phyloP scores from a whole-genome alignment of 2,113 vertebrate species.

The Noturus placidus region DNA sequence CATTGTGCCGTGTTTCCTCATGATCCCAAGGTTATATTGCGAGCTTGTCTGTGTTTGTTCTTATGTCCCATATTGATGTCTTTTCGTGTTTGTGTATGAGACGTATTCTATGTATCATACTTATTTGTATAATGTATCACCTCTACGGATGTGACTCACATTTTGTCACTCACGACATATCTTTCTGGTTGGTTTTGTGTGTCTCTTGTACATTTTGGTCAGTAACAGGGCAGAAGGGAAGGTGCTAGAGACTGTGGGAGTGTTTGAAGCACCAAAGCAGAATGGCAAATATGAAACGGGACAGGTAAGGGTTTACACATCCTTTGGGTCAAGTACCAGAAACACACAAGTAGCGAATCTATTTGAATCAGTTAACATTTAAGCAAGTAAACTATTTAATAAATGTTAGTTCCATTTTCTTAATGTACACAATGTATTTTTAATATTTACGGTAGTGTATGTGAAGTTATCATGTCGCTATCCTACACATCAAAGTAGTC shows the following conservation, averaged over 20 bases:
- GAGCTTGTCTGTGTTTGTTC: not conserved
- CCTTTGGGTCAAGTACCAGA: not conserved
- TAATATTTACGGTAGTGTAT: not conserved
- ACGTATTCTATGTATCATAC: not conserved
- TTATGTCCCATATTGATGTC: not conserved
- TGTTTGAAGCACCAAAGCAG: slow-evolving; percentile 83
- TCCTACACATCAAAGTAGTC: not conserved
- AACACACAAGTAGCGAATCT: not conserved
- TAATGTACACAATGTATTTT: not conserved
- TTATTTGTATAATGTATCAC: not conserved
- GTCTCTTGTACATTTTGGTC: slow-evolving; percentile 40
- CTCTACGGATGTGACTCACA: not conserved
- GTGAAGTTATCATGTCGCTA: not conserved
- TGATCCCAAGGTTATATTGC: not conserved
- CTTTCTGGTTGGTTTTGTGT: not conserved
- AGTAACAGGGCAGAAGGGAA: slow-evolving; percentile 84
- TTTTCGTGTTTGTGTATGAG: not conserved
- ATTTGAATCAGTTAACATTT: not conserved
- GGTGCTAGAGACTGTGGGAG: slow-evolving; percentile 84
- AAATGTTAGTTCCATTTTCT: not conserved
- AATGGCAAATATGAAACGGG: slow-evolving; percentile 86
- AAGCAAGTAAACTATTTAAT: not conserved
- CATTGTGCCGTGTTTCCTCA: not conserved
- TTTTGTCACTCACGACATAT: not conserved
- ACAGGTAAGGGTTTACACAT: slow-evolving; percentile 70